Conservation (phyloP, 1,140 invertebrate genomes). For the Himalopsyche phryganea region DNA sequence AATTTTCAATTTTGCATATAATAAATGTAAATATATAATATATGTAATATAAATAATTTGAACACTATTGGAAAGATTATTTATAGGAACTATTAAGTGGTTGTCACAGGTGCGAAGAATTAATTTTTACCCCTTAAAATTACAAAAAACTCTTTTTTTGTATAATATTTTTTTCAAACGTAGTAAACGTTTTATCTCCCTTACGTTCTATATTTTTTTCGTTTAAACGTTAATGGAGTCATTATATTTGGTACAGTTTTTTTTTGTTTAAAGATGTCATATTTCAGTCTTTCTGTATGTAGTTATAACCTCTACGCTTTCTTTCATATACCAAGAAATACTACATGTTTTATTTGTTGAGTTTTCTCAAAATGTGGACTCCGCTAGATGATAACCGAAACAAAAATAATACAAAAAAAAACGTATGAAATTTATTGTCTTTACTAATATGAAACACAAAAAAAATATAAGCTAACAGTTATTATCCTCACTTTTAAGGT, state of each 20-base stretch:
- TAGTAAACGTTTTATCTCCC: constrained; percentile 21
- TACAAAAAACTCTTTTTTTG: constrained; percentile 29
- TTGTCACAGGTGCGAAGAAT: constrained; percentile 31
- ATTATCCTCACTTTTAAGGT: no score
- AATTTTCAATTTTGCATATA: constrained; percentile 7
- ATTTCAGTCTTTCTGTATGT: constrained; percentile 35
- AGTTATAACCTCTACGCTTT: constrained; percentile 30
- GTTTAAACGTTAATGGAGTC: constrained; percentile 32
- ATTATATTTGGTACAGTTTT: constrained; percentile 34
- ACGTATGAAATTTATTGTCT: no score
- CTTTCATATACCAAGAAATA: constrained; percentile 31
- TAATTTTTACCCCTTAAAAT: constrained; percentile 19
- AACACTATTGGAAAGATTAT: constrained; percentile 35
- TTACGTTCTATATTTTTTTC: constrained; percentile 28
- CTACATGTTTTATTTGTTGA: constrained; percentile 15
- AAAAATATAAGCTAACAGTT: no score
- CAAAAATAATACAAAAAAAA: no score
- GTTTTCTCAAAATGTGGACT: no score
- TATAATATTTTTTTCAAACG: constrained; percentile 32
- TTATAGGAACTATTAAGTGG: constrained; percentile 34
- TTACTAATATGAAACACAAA: no score
- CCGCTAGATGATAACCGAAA: no score
- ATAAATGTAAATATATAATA: constrained; percentile 29
- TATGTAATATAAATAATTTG: constrained; percentile 33
- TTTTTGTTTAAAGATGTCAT: constrained; percentile 25